These are phyloP conservation scores for Oncorhynchus clarkii DNA, from an alignment of 2,113 vertebrate species.

Conservation along the genomic window DNA sequence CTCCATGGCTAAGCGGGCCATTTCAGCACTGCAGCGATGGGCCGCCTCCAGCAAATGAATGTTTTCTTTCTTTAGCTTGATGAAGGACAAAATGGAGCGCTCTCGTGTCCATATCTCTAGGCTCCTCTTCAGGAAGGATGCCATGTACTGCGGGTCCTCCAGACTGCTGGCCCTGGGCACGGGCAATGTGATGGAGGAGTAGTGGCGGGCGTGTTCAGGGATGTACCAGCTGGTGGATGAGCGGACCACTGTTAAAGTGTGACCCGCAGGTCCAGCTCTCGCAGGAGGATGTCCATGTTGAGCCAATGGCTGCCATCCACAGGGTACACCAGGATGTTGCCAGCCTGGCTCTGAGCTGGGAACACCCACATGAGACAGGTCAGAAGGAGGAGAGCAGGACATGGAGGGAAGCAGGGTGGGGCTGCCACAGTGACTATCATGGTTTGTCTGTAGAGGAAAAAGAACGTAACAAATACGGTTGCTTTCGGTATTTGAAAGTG, in stretches of 20 bases:
- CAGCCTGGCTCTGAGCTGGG: slow-evolving; percentile 7
- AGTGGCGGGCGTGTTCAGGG: slow-evolving; percentile 31
- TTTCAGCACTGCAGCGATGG: slow-evolving; percentile 31
- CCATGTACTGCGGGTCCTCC: slow-evolving; percentile 42
- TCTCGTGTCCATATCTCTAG: slow-evolving; percentile 31
- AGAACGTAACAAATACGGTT: not conserved
- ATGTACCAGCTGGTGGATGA: slow-evolving; percentile 48
- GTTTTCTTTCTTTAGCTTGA: slow-evolving; percentile 33
- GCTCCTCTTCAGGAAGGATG: slow-evolving; percentile 36
- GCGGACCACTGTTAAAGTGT: slow-evolving; percentile 43
- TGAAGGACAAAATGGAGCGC: slow-evolving; percentile 27
- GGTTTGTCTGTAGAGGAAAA: slow-evolving; percentile 20
- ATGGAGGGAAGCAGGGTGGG: not conserved
- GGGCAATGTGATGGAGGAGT: slow-evolving; percentile 36
- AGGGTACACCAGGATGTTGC: slow-evolving; percentile 49
- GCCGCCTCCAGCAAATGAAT: slow-evolving; percentile 28
- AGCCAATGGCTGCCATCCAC: slow-evolving; percentile 57
- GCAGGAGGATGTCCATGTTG: slow-evolving; percentile 50
- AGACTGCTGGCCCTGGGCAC: slow-evolving; percentile 14
- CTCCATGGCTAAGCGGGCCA: slow-evolving; percentile 38
- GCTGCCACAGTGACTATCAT: not conserved
- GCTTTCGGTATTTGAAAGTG: too few relatives aligned
- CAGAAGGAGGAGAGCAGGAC: slow-evolving; percentile 19
- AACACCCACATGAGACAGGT: slow-evolving; percentile 15
- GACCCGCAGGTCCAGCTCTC: slow-evolving; percentile 44